A percentile compares a stretch with the other conserved stretches of the same genome.
Evolutionary conservation across 1,140 invertebrate species (phyloP).

Genomic region (Linepithema humile): DNA sequence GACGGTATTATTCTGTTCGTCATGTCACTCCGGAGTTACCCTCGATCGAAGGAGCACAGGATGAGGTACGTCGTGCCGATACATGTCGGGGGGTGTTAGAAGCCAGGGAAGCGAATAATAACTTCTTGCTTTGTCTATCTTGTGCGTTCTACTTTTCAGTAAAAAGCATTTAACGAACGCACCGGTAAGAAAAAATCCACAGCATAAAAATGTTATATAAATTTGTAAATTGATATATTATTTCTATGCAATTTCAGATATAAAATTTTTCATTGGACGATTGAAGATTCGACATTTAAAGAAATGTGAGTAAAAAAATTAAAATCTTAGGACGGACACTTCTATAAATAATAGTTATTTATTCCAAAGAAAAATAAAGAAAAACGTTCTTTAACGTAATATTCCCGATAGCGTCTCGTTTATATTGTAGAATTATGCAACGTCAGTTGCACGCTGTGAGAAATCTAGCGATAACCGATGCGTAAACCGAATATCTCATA

Average conservation of each 20-base stretch:
- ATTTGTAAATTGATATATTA: constrained; percentile 14
- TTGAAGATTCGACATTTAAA: neutral
- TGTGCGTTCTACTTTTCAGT: constrained; percentile 21
- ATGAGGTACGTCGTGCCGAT: neutral
- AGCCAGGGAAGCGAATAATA: constrained; percentile 16
- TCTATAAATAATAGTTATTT: neutral
- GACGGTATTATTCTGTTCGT: constrained; percentile 38
- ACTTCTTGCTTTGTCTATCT: neutral
- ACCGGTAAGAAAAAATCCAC: neutral
- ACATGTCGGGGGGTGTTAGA: neutral
- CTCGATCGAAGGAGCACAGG: neutral
- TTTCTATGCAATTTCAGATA: neutral
- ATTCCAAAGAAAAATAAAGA: neutral
- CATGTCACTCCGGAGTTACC: constrained; percentile 3
- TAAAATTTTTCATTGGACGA: constrained; percentile 1
- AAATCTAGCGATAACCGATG: neutral
- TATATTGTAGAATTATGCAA: neutral
- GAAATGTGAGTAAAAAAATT: neutral
- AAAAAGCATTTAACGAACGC: neutral
- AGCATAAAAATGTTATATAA: neutral
- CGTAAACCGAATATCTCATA: neutral
- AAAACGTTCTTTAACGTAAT: neutral
- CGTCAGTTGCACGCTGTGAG: neutral
- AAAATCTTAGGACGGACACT: neutral
- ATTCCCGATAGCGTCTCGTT: neutral